Evolutionary conservation across 2,113 vertebrate genomes (phyloP).

Genomic region (Oplegnathus fasciatus): DNA sequence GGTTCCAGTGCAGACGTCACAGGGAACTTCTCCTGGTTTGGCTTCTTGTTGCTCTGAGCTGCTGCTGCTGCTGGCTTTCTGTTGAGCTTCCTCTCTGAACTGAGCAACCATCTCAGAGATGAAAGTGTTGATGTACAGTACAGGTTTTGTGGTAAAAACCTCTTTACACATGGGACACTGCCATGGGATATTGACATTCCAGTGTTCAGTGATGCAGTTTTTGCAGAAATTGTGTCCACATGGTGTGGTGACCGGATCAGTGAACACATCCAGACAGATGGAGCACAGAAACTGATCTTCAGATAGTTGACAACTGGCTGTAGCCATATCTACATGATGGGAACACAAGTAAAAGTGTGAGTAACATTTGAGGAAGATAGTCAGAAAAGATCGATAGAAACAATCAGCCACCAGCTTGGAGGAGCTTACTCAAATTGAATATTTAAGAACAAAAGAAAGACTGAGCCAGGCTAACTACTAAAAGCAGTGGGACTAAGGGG

Average conservation of each 20-base stretch:
- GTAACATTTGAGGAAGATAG: no score
- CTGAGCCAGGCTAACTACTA: not conserved
- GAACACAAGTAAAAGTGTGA: not conserved
- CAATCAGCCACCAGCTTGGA: not conserved
- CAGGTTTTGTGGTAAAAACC: not conserved
- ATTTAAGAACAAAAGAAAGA: not conserved
- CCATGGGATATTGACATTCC: not conserved
- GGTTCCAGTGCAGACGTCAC: no score
- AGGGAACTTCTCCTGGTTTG: no score
- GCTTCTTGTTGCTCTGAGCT: no score
- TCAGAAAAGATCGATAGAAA: not conserved
- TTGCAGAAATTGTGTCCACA: slow-evolving; percentile 1
- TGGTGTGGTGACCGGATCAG: no score
- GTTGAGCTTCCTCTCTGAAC: not conserved
- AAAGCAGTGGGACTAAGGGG: not conserved
- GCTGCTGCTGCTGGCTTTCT: not conserved
- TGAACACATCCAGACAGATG: no score
- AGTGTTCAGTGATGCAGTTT: slow-evolving; percentile 19
- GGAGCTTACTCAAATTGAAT: not conserved
- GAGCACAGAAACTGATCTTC: not conserved
- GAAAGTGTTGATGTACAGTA: slow-evolving; percentile 15
- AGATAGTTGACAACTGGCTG: not conserved
- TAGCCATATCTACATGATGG: no score
- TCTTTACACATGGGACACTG: slow-evolving; percentile 5
- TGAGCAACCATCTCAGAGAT: slow-evolving; percentile 12